Evolutionary conservation across 2,888 invertebrate genomes (phyloP), one percentile per base, ranked within the genome.

Genomic region (Ramazzottius varieornatus): DNA sequence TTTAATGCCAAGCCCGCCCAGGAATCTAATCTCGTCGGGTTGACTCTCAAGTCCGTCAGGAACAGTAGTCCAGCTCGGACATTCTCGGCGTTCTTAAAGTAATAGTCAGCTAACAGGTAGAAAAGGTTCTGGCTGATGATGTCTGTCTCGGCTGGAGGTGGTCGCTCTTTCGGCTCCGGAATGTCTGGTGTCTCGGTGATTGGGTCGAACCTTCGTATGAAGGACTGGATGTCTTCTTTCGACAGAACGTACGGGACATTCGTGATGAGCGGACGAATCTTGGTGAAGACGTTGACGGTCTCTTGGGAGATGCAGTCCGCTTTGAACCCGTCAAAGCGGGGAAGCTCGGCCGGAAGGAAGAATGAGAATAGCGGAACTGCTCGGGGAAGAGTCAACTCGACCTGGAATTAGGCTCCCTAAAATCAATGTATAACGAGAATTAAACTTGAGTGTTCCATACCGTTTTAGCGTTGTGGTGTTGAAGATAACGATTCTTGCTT

Each of bases 1-100:
- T 78, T 75, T 68, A 93, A 79, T 0, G 90, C 88, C 74, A 92
- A 82, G 65, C 87, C 86, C 1, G 91, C 90, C 93, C 93, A 93
- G 0, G 93, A 88, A 77, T 91, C 89, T 67, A 91, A 81, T 65
- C 92, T 81, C 65, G 81, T 78, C 1, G 84, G 86, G 75, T 86
- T 86, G 33, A 87, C 80, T 68, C 86, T 84, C 32, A 93, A 78
- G 76, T 94, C 93, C 70, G 85, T 78, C 66, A 84, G 80, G 73
- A 89, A 92, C 75, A 84, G 89, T 72, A 85, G 84, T 1, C 86
- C 81, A 16, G 89, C 86, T 73, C 54, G 13, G 4, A 8, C 24
- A 29, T 54, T 13, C 4, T 54, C 54, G 20, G 4, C 54, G 29
- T 29, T 54, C 54, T 54, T 54, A 13, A 24, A 8, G 54, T 54